Percentiles rank a stretch among this genome's conserved stretches.
Conservation (phyloP, 2,113 vertebrate genomes). For the Thermophis baileyi region DNA sequence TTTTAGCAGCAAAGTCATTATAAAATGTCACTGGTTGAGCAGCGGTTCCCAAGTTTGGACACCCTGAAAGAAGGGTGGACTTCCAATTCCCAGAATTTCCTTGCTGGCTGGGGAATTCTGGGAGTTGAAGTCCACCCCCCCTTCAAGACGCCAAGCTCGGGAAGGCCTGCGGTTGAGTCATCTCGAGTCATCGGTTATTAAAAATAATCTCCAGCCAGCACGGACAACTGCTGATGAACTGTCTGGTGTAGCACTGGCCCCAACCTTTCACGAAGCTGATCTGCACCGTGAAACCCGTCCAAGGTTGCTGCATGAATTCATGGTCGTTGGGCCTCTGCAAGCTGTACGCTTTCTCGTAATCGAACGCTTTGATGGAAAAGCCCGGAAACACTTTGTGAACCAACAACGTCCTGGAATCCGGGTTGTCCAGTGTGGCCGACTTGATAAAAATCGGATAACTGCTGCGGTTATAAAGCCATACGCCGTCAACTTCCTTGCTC, state of each 20-base stretch:
- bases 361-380: slow-evolving; percentile 98
- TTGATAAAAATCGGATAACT: slow-evolving; percentile 99
- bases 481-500: slow-evolving; percentile 90
- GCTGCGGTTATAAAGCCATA: slow-evolving; percentile 99
- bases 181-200: slow-evolving; percentile 85
- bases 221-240: slow-evolving; percentile 98
- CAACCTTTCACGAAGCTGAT: slow-evolving; percentile 99
- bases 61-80: not conserved
- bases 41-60: not conserved
- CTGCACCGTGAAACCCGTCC: slow-evolving; percentile 95
- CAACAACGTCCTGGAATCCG: slow-evolving; percentile 93
- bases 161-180: not conserved
- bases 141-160: not conserved
- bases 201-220: slow-evolving; percentile 99
- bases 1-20: slow-evolving; percentile 79
- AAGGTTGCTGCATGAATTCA: slow-evolving; percentile 95
- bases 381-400: slow-evolving; percentile 98
- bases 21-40: slow-evolving; percentile 37
- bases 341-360: slow-evolving; percentile 95
- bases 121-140: not conserved
- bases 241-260: slow-evolving; percentile 98
- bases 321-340: slow-evolving; percentile 96
- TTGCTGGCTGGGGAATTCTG: not conserved
- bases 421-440: slow-evolving; percentile 99
- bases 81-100: not conserved